phyloP scores from a whole-genome alignment of 2,113 vertebrate genomes.

The Aptenodytes forsteri region DNA sequence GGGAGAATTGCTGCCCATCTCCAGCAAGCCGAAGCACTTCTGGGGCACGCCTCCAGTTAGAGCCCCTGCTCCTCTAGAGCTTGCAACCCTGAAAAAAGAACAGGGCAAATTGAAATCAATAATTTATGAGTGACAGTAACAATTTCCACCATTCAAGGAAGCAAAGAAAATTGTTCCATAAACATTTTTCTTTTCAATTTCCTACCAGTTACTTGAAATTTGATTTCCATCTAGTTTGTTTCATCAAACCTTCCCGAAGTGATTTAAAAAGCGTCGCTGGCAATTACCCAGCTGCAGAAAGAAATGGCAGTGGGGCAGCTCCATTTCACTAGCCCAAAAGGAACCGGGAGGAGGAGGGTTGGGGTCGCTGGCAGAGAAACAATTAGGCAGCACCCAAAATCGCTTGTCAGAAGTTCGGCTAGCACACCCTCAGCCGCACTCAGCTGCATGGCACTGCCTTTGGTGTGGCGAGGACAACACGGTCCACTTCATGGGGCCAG shows the following conservation, averaged over 20 bases:
- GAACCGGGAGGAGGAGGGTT: background rate
- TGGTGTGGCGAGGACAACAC: accelerated
- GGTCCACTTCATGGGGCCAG: background rate
- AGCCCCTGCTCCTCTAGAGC: background rate
- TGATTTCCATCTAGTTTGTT: slow-evolving; percentile 56
- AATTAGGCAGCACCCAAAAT: background rate
- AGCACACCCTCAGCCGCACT: accelerated
- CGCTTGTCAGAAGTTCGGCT: background rate
- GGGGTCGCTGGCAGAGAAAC: background rate
- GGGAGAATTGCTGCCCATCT: background rate
- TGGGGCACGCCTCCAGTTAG: background rate
- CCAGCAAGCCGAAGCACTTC: background rate
- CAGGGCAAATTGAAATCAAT: slow-evolving; percentile 1
- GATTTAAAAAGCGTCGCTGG: slow-evolving; percentile 9
- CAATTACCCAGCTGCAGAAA: background rate
- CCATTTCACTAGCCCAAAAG: background rate
- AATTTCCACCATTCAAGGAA: background rate
- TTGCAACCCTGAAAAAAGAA: background rate
- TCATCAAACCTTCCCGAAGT: slow-evolving; percentile 9
- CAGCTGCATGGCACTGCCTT: background rate
- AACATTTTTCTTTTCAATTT: slow-evolving; percentile 65
- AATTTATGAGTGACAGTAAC: slow-evolving; percentile 45
- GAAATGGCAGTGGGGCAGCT: background rate
- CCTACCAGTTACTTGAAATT: slow-evolving; percentile 43
- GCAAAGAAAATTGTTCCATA: slow-evolving; percentile 53